Percentiles rank a stretch among this genome's conserved stretches.
Evolutionary conservation across 2,113 vertebrate genomes (phyloP).

Genomic region (Pampusana beccarii): DNA sequence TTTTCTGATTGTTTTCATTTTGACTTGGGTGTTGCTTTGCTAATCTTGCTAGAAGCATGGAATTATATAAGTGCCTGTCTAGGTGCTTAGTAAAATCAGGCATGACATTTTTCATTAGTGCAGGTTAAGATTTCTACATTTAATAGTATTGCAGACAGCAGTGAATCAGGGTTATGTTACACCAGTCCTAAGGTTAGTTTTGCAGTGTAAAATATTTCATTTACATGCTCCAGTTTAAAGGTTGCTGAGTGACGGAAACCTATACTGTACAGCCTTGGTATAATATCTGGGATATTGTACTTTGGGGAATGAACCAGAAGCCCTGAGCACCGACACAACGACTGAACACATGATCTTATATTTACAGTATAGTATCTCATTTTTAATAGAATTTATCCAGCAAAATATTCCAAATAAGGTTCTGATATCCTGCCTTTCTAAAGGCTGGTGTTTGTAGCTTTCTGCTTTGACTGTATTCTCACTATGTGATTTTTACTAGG

Average conservation of each 20-base stretch:
- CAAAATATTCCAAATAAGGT: constrained; percentile 33
- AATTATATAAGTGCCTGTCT: not conserved
- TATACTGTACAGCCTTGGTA: not conserved
- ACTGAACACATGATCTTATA: not conserved
- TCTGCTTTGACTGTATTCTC: not conserved
- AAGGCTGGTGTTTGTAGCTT: constrained; percentile 27
- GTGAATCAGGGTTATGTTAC: not conserved
- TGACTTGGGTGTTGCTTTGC: not conserved
- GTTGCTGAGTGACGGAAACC: constrained; percentile 49
- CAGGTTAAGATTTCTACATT: not conserved
- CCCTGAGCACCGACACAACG: not conserved
- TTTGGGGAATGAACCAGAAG: constrained; percentile 37
- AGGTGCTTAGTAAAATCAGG: not conserved
- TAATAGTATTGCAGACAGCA: not conserved
- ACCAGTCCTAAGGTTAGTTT: not conserved
- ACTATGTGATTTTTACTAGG: not conserved
- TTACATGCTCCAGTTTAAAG: constrained; percentile 49
- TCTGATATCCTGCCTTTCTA: not conserved
- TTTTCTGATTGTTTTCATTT: constrained; percentile 20
- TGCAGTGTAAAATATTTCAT: constrained; percentile 52
- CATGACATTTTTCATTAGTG: not conserved
- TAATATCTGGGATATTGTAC: constrained; percentile 38
- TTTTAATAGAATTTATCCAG: constrained; percentile 49
- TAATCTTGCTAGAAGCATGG: not conserved
- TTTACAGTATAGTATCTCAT: constrained; percentile 39